A percentile compares a stretch with the other conserved stretches of the same genome.
phyloP scores from a whole-genome alignment of 2,888 invertebrate genomes.

The Thelaira solivaga region DNA sequence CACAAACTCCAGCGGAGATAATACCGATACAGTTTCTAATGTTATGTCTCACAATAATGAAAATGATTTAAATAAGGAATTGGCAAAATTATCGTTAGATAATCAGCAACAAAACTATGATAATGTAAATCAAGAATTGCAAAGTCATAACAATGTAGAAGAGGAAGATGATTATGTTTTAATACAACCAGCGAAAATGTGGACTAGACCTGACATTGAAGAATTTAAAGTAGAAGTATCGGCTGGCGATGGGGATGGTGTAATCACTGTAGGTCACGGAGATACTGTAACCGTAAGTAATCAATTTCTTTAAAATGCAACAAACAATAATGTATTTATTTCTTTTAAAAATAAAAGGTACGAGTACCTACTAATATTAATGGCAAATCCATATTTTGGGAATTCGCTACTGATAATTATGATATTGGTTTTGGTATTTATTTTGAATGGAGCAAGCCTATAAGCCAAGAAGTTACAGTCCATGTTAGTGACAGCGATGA shows the following conservation, averaged over 20 bases:
- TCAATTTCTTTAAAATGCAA: neutral
- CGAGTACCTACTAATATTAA: slow-evolving; percentile 97
- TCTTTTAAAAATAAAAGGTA: slow-evolving; percentile 76
- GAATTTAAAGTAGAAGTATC: slow-evolving; percentile 94
- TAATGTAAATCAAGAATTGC: slow-evolving; percentile 51
- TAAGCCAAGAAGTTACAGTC: slow-evolving; percentile 89
- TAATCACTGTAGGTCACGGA: slow-evolving; percentile 95
- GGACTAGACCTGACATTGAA: slow-evolving; percentile 92
- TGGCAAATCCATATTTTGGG: slow-evolving; percentile 97
- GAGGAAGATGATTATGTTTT: slow-evolving; percentile 77
- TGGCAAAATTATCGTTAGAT: slow-evolving; percentile 39
- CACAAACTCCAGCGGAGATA: slow-evolving; percentile 22
- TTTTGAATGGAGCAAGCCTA: slow-evolving; percentile 97
- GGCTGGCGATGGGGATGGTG: slow-evolving; percentile 88
- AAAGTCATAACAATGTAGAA: slow-evolving; percentile 67
- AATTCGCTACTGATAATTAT: slow-evolving; percentile 98
- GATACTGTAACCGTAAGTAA: slow-evolving; percentile 92
- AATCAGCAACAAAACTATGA: slow-evolving; percentile 37
- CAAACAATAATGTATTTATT: slow-evolving; percentile 3
- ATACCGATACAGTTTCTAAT: slow-evolving; percentile 58
- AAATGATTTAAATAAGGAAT: slow-evolving; percentile 64
- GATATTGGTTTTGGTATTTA: slow-evolving; percentile 98
- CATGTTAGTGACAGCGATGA: slow-evolving; percentile 95
- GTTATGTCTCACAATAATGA: slow-evolving; percentile 64
- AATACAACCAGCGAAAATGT: slow-evolving; percentile 91